Evolutionary conservation across 1,140 invertebrate species (phyloP), one percentile per base, ranked within the genome.

Genomic region (Zelostemma sp.): DNA sequence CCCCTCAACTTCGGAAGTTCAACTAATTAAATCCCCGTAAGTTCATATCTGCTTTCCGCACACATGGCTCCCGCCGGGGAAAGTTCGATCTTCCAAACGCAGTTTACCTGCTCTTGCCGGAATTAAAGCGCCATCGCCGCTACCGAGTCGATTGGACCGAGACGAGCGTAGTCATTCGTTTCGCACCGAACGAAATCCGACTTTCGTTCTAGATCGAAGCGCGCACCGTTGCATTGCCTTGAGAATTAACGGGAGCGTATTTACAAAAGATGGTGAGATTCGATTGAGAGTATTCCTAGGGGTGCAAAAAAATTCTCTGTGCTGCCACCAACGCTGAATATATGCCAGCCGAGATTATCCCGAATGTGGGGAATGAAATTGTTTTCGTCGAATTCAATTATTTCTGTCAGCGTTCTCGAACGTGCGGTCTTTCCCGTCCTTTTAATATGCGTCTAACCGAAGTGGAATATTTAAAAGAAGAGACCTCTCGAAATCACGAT

Each of bases 1-100:
- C 55, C 58, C 55, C 56, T 57, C 53, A 51, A 63, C 63, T 54
- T 58, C 49, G 49, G 69, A 76, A 81, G 73, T 81, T 81, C 70
- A 73, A 80, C 77, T 82, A 82, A 82, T 82, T 81, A 80, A 82
- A 81, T 81, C 79, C 77, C 72, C 71, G 74, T 81, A 80, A 81
- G 79, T 80, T 80, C 78, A 80, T 80, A 81, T 81, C 80, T 80
- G 68, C 74, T 72, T 82, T 81, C 72, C 74, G 77, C 79, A 82
- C 74, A 79, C 77, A 73, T 78, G 74, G 72, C 73, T 76, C 72
- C 46, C 58, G 25, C 61, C 60, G 21, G 41, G 9, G 65, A 69
- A 75, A 74, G 73, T 80, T 77, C 68, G 73, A 77, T 80, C 70
- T 71, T 67, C 63, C 51, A 62, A 71, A 71, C 62, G 58, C 57